These are phyloP conservation scores for Dolichallabes microphthalmus DNA, from an alignment of 2,113 vertebrate species.

Conservation along the genomic window DNA sequence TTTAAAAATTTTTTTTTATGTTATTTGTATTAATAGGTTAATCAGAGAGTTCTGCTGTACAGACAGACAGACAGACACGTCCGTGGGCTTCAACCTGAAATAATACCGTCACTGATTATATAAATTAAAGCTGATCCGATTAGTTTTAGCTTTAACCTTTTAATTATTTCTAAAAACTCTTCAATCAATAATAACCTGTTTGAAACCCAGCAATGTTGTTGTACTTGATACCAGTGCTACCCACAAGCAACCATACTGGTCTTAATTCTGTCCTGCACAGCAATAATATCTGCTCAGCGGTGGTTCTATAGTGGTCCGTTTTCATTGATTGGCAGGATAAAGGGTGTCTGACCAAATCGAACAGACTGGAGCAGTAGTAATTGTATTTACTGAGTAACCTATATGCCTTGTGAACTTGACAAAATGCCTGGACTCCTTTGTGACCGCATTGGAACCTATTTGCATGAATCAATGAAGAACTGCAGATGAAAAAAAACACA, in stretches of 20 bases:
- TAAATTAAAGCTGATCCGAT: too few species aligned
- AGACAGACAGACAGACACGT: too few species aligned
- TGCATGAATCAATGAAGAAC: conserved; percentile 17
- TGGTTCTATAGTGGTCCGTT: background rate
- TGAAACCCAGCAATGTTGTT: background rate
- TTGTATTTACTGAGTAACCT: background rate
- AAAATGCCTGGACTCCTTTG: background rate
- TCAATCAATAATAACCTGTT: background rate
- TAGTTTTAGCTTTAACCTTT: too few species aligned
- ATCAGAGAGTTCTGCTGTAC: too few species aligned
- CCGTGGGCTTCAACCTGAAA: too few species aligned
- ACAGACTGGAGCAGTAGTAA: background rate
- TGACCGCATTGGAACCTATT: background rate
- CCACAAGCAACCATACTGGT: background rate
- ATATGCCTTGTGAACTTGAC: background rate
- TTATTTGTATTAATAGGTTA: too few species aligned
- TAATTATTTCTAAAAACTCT: too few species aligned
- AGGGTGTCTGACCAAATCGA: background rate
- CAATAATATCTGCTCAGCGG: background rate
- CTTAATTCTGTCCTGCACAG: background rate
- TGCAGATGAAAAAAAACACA: background rate
- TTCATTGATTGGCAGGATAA: background rate
- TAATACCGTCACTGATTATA: too few species aligned
- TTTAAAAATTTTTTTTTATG: too few species aligned
- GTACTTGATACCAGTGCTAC: background rate